A percentile compares a stretch with the other conserved stretches of the same genome.
Conservation (phyloP, 2,797 vertebrate genomes). For the Danionella dracula region DNA sequence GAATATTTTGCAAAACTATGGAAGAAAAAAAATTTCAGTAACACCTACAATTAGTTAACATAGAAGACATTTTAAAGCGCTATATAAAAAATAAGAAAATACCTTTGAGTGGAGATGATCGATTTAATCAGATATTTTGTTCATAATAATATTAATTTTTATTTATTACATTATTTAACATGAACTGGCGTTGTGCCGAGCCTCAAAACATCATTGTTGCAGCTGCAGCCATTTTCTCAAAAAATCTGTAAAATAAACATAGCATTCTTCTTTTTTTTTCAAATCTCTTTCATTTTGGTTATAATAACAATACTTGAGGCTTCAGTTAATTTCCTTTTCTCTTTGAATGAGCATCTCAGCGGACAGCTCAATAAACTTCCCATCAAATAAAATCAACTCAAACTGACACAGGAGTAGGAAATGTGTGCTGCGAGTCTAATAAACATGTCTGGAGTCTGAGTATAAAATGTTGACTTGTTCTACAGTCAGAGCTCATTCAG, state of each 20-base stretch:
- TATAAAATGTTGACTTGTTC: constrained; percentile 8
- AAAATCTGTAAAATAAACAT: not conserved
- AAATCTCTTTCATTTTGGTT: not conserved
- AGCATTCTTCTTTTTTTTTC: not conserved
- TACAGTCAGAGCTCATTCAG: not conserved
- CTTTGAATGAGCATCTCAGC: constrained; percentile 4
- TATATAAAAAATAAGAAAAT: no score
- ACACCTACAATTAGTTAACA: no score
- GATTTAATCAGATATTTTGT: no score
- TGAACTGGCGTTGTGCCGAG: not conserved
- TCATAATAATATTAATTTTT: no score
- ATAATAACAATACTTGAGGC: constrained; percentile 2
- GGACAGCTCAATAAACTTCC: constrained; percentile 25
- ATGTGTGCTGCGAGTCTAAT: constrained; percentile 30
- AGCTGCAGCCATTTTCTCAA: not conserved
- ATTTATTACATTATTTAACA: constrained; percentile 24
- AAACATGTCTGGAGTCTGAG: constrained; percentile 22
- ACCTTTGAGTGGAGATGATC: no score
- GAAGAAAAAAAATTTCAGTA: no score
- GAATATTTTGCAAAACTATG: no score
- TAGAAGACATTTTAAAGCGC: no score
- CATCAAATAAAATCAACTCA: constrained; percentile 35
- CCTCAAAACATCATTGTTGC: constrained; percentile 6
- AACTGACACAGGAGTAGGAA: no score
- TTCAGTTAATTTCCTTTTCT: not conserved